Conservation (phyloP, 1,140 invertebrate genomes). For the Ceratina australensis region DNA sequence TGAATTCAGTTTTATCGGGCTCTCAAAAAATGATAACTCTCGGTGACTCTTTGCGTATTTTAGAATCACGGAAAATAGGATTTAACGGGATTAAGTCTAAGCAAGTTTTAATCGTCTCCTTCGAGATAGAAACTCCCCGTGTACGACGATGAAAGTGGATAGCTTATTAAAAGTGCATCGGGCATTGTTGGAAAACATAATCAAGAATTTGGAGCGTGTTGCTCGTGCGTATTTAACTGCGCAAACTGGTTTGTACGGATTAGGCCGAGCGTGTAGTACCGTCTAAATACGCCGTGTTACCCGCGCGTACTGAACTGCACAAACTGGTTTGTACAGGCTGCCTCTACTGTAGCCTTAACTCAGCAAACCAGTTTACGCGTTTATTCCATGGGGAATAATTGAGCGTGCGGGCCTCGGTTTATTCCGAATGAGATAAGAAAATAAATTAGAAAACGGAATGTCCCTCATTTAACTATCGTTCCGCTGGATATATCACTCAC, state of each 20-base stretch:
- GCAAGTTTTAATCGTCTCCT: background rate
- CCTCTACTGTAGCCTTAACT: constrained; percentile 35
- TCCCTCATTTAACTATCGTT: constrained; percentile 15
- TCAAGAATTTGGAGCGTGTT: constrained; percentile 29
- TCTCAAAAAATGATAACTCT: too few relatives aligned
- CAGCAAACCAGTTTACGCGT: constrained; percentile 47
- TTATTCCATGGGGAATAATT: constrained; percentile 49
- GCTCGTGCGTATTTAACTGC: constrained; percentile 37
- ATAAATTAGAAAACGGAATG: constrained; percentile 39
- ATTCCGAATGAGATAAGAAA: constrained; percentile 41
- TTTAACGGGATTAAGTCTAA: too few relatives aligned
- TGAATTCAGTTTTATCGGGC: too few relatives aligned
- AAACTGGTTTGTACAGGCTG: constrained; percentile 44
- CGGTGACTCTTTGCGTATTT: background rate
- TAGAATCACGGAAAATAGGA: too few relatives aligned
- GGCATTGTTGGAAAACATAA: constrained; percentile 18
- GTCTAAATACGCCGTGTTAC: constrained; percentile 47
- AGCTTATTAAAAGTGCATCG: background rate
- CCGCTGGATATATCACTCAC: background rate
- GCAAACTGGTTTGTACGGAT: constrained; percentile 49
- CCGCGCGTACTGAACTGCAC: constrained; percentile 42
- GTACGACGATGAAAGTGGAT: background rate
- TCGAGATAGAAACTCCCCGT: background rate
- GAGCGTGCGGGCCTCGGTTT: constrained; percentile 47
- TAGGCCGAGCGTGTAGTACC: constrained; percentile 41